Percentiles rank a stretch among this genome's conserved stretches.
Evolutionary conservation across 1,140 invertebrate genomes (phyloP).

Genomic region (Cydia amplana): DNA sequence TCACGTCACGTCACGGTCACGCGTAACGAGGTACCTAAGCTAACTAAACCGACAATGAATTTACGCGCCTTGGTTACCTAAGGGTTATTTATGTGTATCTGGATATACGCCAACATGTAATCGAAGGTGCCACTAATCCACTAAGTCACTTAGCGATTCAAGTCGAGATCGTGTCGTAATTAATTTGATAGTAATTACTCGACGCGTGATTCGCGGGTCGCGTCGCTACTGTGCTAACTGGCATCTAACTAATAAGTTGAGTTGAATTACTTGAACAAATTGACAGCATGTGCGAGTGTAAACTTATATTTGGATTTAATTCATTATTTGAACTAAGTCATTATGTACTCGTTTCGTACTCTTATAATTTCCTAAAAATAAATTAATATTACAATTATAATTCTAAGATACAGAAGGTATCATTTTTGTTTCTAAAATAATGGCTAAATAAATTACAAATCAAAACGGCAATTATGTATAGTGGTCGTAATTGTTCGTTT

Average conservation of each 20-base stretch:
- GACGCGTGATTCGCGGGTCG: constrained; percentile 5
- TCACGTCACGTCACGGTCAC: no score
- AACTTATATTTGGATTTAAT: no score
- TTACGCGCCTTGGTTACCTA: not conserved
- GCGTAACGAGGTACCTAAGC: not conserved
- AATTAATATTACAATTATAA: no score
- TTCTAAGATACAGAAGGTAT: no score
- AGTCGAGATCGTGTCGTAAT: constrained; percentile 1
- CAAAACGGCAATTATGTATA: no score
- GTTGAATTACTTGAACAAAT: constrained; percentile 9
- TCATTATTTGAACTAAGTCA: no score
- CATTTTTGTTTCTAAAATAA: no score
- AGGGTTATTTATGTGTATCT: not conserved
- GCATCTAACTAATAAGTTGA: constrained; percentile 12
- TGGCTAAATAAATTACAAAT: no score
- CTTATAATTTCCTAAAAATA: no score
- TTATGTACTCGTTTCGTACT: no score
- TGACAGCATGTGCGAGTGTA: not conserved
- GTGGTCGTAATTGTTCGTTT: not conserved
- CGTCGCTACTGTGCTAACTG: constrained; percentile 2
- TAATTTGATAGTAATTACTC: constrained; percentile 14
- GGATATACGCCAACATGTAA: not conserved
- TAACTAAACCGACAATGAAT: not conserved
- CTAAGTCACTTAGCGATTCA: constrained; percentile 16
- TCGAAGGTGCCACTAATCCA: not conserved